phyloP scores from a whole-genome alignment of 2,113 vertebrate species.

The Anseranas semipalmata region DNA sequence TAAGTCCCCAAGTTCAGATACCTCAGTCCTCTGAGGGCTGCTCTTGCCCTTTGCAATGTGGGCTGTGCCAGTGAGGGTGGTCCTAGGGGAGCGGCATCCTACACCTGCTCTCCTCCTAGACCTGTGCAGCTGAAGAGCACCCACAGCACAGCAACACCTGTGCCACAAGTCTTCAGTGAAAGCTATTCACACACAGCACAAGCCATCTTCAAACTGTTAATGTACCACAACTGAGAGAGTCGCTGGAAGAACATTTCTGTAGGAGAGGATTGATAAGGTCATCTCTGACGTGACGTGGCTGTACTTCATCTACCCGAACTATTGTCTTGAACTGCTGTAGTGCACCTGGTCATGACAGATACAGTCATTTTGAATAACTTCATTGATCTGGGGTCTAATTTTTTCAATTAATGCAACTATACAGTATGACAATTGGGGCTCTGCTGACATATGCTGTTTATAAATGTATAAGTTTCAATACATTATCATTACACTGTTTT shows the following conservation, averaged over 20 bases:
- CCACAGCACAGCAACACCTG: not conserved
- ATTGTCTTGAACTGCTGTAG: not conserved
- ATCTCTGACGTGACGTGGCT: accelerated
- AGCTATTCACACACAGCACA: not conserved
- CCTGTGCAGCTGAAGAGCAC: not conserved
- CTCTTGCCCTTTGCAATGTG: accelerated
- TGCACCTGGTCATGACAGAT: not conserved
- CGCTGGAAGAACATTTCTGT: not conserved
- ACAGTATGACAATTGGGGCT: not conserved
- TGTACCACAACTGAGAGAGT: accelerated
- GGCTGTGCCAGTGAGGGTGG: not conserved
- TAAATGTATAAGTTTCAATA: not conserved
- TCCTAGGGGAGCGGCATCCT: not conserved
- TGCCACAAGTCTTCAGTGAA: not conserved
- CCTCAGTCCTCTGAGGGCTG: accelerated
- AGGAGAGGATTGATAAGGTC: not conserved
- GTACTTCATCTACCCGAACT: not conserved
- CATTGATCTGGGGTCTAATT: not conserved
- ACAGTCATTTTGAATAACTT: accelerated
- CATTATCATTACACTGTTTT: not conserved
- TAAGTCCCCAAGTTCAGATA: no score
- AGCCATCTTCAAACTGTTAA: not conserved
- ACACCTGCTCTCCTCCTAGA: not conserved
- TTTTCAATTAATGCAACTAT: not conserved
- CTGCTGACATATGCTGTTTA: not conserved